Evolutionary conservation across 2,113 vertebrate genomes (phyloP), one percentile per base, ranked within the genome.

Genomic region (Chrysochloris asiatica): DNA sequence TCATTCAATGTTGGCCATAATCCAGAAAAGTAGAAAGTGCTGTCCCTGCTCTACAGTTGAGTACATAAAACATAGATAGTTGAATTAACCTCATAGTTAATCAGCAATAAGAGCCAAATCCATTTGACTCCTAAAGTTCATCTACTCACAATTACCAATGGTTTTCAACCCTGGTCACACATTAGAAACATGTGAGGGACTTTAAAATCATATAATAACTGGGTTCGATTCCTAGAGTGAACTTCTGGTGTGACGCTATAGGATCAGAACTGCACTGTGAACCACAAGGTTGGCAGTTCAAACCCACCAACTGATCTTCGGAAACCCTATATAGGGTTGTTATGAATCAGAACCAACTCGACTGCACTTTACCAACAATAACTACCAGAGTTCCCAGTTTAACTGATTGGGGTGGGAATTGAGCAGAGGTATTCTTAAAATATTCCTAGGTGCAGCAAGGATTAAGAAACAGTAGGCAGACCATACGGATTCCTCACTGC

Each of bases 121-220:
- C 41, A 76, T 84, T 19, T 78, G 11, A 63, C 84, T 92, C 80
- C 41, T 72, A 30, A 89, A 93, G 38, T 21, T 33, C 45, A 90
- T 38, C 33, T 24, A 63, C 38, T 83, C 41, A n/a, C 52, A 91
- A 78, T 33, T 72, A 72, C 2, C 14, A 77, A 65, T 52, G 21
- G 9, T 38, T 86, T 71, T 94, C 47, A 94, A 81, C 45, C 16
- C 45, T 87, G 41, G 41, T 8, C 71, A 76, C 43, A 84, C 26
- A 81, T 11, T 76, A 75, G 38, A 26, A 87, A 86, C 22, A 73
- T 9, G 22, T 16, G 21, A 78, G 36, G 38, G 63, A 45, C 13
- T 71, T 77, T 79, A 77, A 63, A 83, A 61, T 73, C 47, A 16
- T 75, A 24, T 16, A 65, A 30, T 80, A 86, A 36, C 21, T 50